Evolutionary conservation across 2,888 invertebrate species (phyloP), one percentile per base, ranked within the genome.

Genomic region (Gandaritis pyraliata): DNA sequence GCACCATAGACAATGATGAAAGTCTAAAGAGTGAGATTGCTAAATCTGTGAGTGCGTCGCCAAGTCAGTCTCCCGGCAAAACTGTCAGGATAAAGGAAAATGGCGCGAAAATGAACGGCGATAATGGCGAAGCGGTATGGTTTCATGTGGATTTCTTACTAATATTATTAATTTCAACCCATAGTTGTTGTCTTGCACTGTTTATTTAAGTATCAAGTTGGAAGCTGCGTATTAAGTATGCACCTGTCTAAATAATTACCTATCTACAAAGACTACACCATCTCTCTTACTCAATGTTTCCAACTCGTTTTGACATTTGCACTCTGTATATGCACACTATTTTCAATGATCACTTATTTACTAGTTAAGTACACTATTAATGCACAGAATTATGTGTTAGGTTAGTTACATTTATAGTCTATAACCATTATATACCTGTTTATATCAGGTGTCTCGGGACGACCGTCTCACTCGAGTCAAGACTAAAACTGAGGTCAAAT

Each of bases 61-160:
- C 90, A 0, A 86, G 79, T 66, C 83, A 86, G 41, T 90, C 90
- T 30, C 92, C 92, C 8, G 85, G 83, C 13, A 89, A 90, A 80
- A 88, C 81, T 61, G 92, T 92, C 12, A 82, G 91, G 59, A 92
- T 92, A 13, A 88, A 87, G 59, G 92, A 92, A 75, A 91, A 91
- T 67, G 90, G 88, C 56, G 83, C 88, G 4, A 86, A 86, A 74
- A 39, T 72, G 18, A 82, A 85, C n/a, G 83, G 83, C 6, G 78
- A 85, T 16, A 83, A 80, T 29, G 79, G 77, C 0, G 84, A 86
- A n/a, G 70, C 74, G 78, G 85, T 87, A 81, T 82, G 78, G 76
- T 75, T 72, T 48, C 49, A 57, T 72, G 73, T 61, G 67, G 68
- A 55, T 65, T 61, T 74, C 64, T 50, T 53, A 71, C 70, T 77